phyloP scores from a whole-genome alignment of 2,113 vertebrate genomes.

The Corydoras sp. region DNA sequence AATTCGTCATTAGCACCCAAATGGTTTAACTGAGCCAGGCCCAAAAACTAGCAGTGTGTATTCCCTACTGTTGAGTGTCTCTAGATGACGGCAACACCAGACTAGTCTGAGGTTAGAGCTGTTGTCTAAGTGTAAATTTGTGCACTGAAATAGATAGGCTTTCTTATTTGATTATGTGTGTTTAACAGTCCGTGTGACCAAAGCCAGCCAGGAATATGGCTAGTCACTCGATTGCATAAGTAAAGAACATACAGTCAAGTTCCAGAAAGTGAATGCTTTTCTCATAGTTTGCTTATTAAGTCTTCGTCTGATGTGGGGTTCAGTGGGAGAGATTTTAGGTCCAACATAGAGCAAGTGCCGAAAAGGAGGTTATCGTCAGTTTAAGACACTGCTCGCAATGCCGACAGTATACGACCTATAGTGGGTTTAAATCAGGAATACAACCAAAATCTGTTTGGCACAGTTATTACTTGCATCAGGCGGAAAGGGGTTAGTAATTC shows the following conservation, averaged over 20 bases:
- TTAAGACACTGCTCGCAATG: constrained; percentile 24
- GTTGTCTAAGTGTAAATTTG: constrained; percentile 44
- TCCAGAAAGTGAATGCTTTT: constrained; percentile 20
- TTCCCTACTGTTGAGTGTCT: constrained; percentile 33
- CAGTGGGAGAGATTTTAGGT: constrained; percentile 9
- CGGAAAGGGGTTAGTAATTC: constrained; percentile 54
- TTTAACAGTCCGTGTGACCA: constrained; percentile 41
- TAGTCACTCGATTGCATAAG: constrained; percentile 48
- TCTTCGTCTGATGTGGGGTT: constrained; percentile 16
- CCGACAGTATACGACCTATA: constrained; percentile 10
- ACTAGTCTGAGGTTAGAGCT: constrained; percentile 41
- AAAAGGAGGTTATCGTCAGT: constrained; percentile 15
- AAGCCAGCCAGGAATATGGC: constrained; percentile 22
- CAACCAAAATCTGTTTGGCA: constrained; percentile 53
- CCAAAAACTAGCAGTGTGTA: constrained; percentile 36
- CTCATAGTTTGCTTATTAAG: constrained; percentile 1
- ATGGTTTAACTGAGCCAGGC: constrained; percentile 36
- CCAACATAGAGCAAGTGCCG: constrained; percentile 31
- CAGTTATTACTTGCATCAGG: constrained; percentile 47
- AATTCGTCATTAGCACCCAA: constrained; percentile 51
- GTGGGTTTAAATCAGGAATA: constrained; percentile 18
- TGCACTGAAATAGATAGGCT: constrained; percentile 39
- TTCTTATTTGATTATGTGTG: constrained; percentile 18
- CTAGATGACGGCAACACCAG: constrained; percentile 26
- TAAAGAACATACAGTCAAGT: constrained; percentile 40